These are phyloP conservation scores for Microctonus hyperodae DNA, from an alignment of 2,888 invertebrate species.

Conservation along the genomic window DNA sequence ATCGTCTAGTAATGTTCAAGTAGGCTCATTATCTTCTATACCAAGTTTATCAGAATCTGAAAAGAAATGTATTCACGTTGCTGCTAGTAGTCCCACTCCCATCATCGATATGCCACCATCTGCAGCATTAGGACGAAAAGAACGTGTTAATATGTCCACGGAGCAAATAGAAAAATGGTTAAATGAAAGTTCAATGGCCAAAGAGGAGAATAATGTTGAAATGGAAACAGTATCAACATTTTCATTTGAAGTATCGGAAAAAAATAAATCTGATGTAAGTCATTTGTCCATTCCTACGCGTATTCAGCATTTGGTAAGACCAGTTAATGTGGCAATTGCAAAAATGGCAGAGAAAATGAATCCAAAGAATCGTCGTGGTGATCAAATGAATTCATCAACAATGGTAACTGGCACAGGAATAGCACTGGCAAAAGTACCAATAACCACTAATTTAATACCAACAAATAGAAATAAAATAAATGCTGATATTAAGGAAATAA, in stretches of 20 bases:
- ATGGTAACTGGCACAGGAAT: slow-evolving; percentile 31
- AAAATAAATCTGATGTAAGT: slow-evolving; percentile 44
- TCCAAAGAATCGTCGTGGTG: slow-evolving; percentile 18
- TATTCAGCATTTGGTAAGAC: slow-evolving; percentile 60
- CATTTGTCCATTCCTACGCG: slow-evolving; percentile 60
- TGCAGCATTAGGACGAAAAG: slow-evolving; percentile 64
- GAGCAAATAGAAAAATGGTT: slow-evolving; percentile 76
- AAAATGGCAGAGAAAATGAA: slow-evolving; percentile 49
- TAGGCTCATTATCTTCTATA: slow-evolving; percentile 14
- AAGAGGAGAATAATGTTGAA: slow-evolving; percentile 58
- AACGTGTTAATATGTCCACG: slow-evolving; percentile 74
- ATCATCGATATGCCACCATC: slow-evolving; percentile 52
- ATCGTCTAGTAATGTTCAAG: slow-evolving; percentile 14
- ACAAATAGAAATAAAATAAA: slow-evolving; percentile 44
- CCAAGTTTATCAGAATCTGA: slow-evolving; percentile 31
- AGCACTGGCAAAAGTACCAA: slow-evolving; percentile 33
- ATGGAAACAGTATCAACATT: slow-evolving; percentile 52
- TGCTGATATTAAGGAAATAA: slow-evolving; percentile 46
- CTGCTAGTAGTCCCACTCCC: slow-evolving; percentile 36
- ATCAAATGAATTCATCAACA: slow-evolving; percentile 34
- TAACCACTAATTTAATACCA: slow-evolving; percentile 17
- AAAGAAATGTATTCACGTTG: slow-evolving; percentile 40
- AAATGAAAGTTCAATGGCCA: slow-evolving; percentile 67
- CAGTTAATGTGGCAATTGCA: slow-evolving; percentile 59
- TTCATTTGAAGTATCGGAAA: slow-evolving; percentile 47